These are phyloP conservation scores for Scolopax bukidnonensis DNA, from an alignment of 2,797 vertebrate species.

Conservation along the genomic window DNA sequence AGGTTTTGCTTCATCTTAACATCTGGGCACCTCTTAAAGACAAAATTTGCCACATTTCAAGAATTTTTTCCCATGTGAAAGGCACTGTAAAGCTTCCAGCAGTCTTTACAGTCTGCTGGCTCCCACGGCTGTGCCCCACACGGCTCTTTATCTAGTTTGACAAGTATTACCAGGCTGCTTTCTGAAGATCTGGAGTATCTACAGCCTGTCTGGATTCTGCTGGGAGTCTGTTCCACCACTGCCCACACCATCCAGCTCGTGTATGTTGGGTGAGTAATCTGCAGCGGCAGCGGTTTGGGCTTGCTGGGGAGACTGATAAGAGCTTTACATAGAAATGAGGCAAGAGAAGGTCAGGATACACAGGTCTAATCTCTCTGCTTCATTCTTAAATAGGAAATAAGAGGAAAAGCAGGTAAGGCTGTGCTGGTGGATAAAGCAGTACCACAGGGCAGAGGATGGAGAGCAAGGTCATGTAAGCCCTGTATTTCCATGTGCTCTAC, in stretches of 20 bases:
- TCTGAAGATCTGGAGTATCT: background rate
- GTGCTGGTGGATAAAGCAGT: background rate
- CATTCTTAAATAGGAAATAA: background rate
- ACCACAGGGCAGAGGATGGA: background rate
- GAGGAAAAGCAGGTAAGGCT: background rate
- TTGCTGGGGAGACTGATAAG: background rate
- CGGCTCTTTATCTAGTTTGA: background rate
- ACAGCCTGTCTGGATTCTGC: background rate
- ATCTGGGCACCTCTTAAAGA: background rate
- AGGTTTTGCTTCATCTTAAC: background rate
- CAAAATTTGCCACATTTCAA: background rate
- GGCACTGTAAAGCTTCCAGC: background rate
- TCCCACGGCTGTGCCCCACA: background rate
- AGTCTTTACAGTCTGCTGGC: background rate
- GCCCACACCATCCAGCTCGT: accelerated
- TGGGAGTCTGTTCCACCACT: background rate
- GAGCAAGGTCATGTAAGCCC: background rate
- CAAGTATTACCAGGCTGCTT: constrained; percentile 7
- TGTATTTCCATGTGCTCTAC: background rate
- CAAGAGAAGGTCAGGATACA: background rate
- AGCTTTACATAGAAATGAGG: constrained; percentile 21
- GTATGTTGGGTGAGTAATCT: background rate
- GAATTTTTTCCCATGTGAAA: background rate
- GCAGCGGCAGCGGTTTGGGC: background rate
- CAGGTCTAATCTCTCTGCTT: background rate